Evolutionary conservation across 2,888 invertebrate genomes (phyloP), one percentile per base, ranked within the genome.

Genomic region (Drosophila mettleri): DNA sequence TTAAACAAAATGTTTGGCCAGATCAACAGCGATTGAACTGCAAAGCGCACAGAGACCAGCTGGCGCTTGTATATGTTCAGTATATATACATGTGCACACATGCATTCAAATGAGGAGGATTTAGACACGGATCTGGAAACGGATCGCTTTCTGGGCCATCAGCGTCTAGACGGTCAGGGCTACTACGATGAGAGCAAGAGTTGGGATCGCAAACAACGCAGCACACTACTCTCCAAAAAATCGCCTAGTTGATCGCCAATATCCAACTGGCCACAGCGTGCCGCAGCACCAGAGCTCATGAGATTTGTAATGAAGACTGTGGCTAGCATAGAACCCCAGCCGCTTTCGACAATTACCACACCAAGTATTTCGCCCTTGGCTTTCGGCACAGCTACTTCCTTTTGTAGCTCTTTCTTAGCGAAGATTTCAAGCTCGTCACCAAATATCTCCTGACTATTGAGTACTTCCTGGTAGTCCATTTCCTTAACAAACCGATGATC

Each of bases 301-400:
- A 99, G 94, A 93, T 99, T 99, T 54, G 99, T 99, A 88, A 99
- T 98, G 57, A 99, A 99, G 49, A 99, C 99, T 0, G 99, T 99
- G 27, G 99, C 99, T 82, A 99, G 93, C 99, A 99, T 99, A 48
- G 98, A 99, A 34, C 99, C 99, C 99, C 99, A 99, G 41, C 99
- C 99, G 0, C 99, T 99, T 93, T 99, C 99, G 70, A 99, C 99
- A 88, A 99, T 98, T 54, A 99, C 99, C 75, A 99, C 98, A 27
- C 99, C 99, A 46, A 99, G 93, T 77, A 98, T 98, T 93, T 99
- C 99, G 24, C 99, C 98, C 92, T 99, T 99, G 39, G 97, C 95
- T 93, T 99, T 99, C 58, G 99, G 99, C 59, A 99, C 98, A 64
- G 99, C 98, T 78, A 99, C 99, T 94, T 98, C 98, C 93, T 98